These are phyloP conservation scores for Myiotriccus ornatus DNA, from an alignment of 2,797 vertebrate species.

Conservation along the genomic window DNA sequence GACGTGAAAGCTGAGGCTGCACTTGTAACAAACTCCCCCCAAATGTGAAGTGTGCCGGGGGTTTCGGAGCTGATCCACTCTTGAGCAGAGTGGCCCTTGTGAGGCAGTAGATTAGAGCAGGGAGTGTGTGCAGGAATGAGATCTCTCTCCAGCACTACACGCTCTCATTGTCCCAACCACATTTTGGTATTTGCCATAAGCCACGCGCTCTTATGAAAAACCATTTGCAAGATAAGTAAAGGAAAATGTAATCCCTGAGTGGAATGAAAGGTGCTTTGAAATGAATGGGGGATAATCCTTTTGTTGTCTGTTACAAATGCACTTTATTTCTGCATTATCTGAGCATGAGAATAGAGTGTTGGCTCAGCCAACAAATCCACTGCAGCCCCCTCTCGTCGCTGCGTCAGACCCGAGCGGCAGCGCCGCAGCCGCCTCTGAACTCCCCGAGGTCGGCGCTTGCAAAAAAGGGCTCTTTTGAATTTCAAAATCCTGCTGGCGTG, in stretches of 20 bases:
- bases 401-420: neutral
- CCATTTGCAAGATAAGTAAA: constrained; percentile 81
- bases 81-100: neutral
- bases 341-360: constrained; percentile 65
- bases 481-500: neutral
- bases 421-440: neutral
- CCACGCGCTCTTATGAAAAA: constrained; percentile 64
- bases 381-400: constrained; percentile 51
- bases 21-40: neutral
- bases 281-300: constrained; percentile 81
- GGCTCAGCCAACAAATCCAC: constrained; percentile 62
- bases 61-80: neutral
- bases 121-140: neutral
- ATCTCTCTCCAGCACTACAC: constrained; percentile 5
- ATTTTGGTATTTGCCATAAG: constrained; percentile 70
- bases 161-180: constrained; percentile 54
- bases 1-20: neutral
- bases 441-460: neutral
- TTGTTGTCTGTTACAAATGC: constrained; percentile 78
- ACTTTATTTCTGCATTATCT: constrained; percentile 80
- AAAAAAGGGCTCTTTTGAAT: constrained; percentile 1
- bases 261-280: constrained; percentile 79
- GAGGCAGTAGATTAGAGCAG: constrained; percentile 50
- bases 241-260: constrained; percentile 80
- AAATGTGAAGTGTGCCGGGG: neutral